Conservation (phyloP, 1,140 invertebrate genomes). For the Drosophila fuyamai region DNA sequence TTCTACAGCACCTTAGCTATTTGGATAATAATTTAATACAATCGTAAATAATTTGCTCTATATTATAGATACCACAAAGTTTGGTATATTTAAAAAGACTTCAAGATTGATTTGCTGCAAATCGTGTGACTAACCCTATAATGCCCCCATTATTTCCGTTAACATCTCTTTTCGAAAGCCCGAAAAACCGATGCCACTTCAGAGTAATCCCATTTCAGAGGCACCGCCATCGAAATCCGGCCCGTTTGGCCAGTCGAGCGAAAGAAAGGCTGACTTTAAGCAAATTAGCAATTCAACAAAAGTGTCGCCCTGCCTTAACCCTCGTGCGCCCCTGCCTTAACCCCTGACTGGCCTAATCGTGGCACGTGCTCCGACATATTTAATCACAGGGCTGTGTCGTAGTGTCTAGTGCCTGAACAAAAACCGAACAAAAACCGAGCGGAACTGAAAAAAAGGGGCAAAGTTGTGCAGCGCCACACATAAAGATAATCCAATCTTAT, state of each 20-base stretch:
- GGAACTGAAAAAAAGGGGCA: slow-evolving; percentile 26
- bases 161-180: slow-evolving; percentile 7
- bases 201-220: slow-evolving; percentile 20
- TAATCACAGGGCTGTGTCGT: slow-evolving; percentile 66
- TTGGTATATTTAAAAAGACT: no score
- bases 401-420: background rate
- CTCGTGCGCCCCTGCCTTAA: slow-evolving; percentile 13
- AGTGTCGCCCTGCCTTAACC: slow-evolving; percentile 48
- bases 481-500: slow-evolving; percentile 82
- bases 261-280: slow-evolving; percentile 61
- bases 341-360: slow-evolving; percentile 74
- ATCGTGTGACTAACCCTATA: slow-evolving; percentile 44
- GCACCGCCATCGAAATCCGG: slow-evolving; percentile 15
- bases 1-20: no score
- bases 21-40: no score
- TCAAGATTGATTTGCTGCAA: slow-evolving; percentile 12
- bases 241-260: slow-evolving; percentile 22
- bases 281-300: slow-evolving; percentile 77
- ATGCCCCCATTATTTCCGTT: slow-evolving; percentile 41
- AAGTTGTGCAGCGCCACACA: slow-evolving; percentile 39
- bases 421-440: slow-evolving; percentile 15
- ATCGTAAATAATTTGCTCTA: no score
- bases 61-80: no score
- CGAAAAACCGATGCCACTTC: slow-evolving; percentile 34
- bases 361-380: slow-evolving; percentile 78